These are phyloP conservation scores for Acrobasis repandana DNA, from an alignment of 2,888 invertebrate genomes.

Conservation along the genomic window DNA sequence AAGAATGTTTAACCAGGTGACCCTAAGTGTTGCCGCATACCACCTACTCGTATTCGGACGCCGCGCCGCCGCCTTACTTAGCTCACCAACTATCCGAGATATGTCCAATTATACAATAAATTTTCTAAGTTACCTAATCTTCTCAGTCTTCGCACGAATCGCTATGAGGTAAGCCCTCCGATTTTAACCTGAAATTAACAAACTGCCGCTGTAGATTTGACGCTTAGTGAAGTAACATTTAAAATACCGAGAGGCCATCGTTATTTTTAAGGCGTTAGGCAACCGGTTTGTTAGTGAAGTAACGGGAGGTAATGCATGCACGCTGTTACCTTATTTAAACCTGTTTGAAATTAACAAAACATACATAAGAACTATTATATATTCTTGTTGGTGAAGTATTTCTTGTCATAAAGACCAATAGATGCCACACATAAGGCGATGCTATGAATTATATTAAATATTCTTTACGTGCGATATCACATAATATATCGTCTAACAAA, in stretches of 20 bases:
- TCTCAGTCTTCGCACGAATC: constrained; percentile 61
- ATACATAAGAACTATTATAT: no score
- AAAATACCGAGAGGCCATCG: no score
- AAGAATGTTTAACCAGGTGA: not conserved
- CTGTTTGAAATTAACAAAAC: no score
- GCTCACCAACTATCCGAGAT: constrained; percentile 23
- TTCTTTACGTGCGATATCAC: no score
- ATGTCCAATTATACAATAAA: constrained; percentile 25
- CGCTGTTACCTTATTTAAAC: no score
- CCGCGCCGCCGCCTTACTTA: not conserved
- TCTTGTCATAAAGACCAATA: no score
- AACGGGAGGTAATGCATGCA: not conserved
- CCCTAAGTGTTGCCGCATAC: constrained; percentile 1
- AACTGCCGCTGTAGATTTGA: constrained; percentile 55
- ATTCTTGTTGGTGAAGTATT: no score
- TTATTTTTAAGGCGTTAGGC: no score
- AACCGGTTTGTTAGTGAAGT: no score
- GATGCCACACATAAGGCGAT: no score
- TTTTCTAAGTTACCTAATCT: constrained; percentile 45
- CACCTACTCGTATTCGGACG: not conserved
- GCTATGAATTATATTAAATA: no score
- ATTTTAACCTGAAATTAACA: constrained; percentile 74
- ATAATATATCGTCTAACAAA: no score
- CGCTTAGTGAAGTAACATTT: constrained; percentile 24
- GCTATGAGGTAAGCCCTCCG: constrained; percentile 54